Base-by-base conservation (phyloP, 2,113 vertebrate species). In the Sclerurus mexicanus region DNA sequence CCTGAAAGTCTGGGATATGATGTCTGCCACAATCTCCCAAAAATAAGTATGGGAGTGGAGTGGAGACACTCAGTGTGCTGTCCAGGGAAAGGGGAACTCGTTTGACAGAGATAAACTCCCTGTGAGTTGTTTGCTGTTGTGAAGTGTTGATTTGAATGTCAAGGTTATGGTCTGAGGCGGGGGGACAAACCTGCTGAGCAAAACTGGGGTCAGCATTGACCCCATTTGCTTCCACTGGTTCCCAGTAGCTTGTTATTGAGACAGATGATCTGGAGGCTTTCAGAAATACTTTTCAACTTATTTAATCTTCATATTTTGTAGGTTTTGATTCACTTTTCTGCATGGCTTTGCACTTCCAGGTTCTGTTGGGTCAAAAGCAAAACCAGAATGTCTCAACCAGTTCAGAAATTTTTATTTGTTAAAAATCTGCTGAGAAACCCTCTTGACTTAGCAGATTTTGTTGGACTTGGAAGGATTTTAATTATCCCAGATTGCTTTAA, bases 171-270 rank as follows among this genome's bases (percentile, higher is more conserved):
- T 37, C 8, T 1, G 25, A 23, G n/a, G 42, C 7, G 18, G 18
- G 74, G 75, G 19, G 25, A 9, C 22, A 47, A 25, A 17, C 22
- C 49, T 42, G 33, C 30, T 67, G 50, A 24, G 10, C 55, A 59
- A 66, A 46, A n/a, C 13, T n/a, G 27, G 87, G 53, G 6, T n/a
- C 75, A n/a, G 3, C 3, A 6, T 50, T 42, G 55, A 37, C 4
- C 31, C 62, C 39, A 4, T 42, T n/a, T 2, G 0, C 58, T 59
- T n/a, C 3, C 68, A 35, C 19, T 14, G 53, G 8, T n/a, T 66
- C n/a, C 69, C 50, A n/a, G 5, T 2, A 40, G 46, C 46, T 91
- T 42, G 2, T 81, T 49, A 15, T 6, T n/a, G 47, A 66, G 68
- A 6, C 16, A 10, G 19, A 3, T 28, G 28, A 12, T 37, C 21